Conservation (phyloP, 2,797 vertebrate species). For the Danio aesculapii region DNA sequence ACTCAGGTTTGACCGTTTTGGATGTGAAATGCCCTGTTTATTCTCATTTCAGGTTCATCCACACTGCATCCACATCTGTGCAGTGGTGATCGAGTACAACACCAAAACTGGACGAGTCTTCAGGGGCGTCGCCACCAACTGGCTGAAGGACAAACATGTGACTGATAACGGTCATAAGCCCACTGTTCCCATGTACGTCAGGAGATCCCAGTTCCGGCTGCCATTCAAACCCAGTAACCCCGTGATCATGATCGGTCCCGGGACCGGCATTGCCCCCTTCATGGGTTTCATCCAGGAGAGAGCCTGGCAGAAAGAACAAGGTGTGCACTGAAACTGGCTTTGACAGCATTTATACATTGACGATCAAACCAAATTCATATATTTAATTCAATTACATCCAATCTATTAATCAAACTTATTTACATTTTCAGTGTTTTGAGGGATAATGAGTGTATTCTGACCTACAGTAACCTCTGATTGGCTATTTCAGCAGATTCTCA, state of each 20-base stretch:
- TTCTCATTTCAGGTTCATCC: conserved; percentile 76
- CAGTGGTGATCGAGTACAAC: conserved; percentile 81
- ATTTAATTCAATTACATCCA: too few relatives aligned
- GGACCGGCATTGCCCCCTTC: conserved; percentile 86
- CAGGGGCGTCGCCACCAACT: conserved; percentile 87
- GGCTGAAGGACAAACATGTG: conserved; percentile 80
- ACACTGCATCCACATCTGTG: conserved; percentile 83
- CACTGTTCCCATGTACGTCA: conserved; percentile 84
- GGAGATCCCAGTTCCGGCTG: conserved; percentile 88
- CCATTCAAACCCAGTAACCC: conserved; percentile 85
- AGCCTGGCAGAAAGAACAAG: conserved; percentile 84
- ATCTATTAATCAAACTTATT: too few relatives aligned
- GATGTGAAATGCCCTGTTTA: neutral
- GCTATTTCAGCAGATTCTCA: too few relatives aligned
- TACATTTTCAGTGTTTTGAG: too few relatives aligned
- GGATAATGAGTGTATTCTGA: too few relatives aligned
- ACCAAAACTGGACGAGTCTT: conserved; percentile 82
- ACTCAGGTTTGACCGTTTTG: neutral
- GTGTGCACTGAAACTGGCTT: conserved; percentile 63
- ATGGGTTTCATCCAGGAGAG: conserved; percentile 87
- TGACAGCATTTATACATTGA: neutral
- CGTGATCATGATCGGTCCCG: conserved; percentile 85
- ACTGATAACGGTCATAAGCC: conserved; percentile 72
- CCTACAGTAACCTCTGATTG: too few relatives aligned
- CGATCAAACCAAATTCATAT: too few relatives aligned